These are phyloP conservation scores for Odontocolon sp. DNA, from an alignment of 2,888 invertebrate genomes.

Conservation along the genomic window DNA sequence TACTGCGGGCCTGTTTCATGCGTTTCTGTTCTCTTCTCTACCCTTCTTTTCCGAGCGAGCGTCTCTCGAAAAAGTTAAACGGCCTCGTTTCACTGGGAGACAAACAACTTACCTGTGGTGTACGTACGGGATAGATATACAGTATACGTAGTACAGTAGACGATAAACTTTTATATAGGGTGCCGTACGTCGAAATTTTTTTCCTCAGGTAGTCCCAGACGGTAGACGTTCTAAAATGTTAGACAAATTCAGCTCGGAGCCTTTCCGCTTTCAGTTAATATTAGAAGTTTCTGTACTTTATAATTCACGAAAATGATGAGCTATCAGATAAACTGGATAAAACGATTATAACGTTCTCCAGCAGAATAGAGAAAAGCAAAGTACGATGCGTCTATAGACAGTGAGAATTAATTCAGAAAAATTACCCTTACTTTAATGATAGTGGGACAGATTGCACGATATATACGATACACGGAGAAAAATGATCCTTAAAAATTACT, in stretches of 20 bases:
- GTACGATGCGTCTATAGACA: too few species aligned
- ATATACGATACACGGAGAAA: too few species aligned
- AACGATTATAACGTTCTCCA: neutral
- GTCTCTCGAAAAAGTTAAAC: slow-evolving; percentile 59
- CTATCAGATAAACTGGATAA: neutral
- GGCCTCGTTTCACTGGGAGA: slow-evolving; percentile 50
- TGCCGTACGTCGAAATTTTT: slow-evolving; percentile 39
- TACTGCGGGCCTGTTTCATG: slow-evolving; percentile 48
- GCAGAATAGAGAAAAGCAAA: neutral
- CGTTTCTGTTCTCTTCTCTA: slow-evolving; percentile 45
- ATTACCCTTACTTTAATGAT: too few species aligned
- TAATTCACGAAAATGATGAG: slow-evolving; percentile 18
- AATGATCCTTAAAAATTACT: too few species aligned
- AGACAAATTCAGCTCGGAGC: neutral
- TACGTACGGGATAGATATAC: slow-evolving; percentile 3
- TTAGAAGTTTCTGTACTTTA: neutral
- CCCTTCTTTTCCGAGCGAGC: slow-evolving; percentile 25
- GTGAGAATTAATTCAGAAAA: too few species aligned
- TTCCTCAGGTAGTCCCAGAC: neutral
- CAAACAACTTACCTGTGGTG: slow-evolving; percentile 53
- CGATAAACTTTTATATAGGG: slow-evolving; percentile 50
- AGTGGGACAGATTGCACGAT: too few species aligned
- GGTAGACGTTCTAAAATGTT: neutral
- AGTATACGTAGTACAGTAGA: slow-evolving; percentile 6
- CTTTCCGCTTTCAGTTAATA: slow-evolving; percentile 8